Conservation (phyloP, 2,888 invertebrate species). For the Oligia latruncula region DNA sequence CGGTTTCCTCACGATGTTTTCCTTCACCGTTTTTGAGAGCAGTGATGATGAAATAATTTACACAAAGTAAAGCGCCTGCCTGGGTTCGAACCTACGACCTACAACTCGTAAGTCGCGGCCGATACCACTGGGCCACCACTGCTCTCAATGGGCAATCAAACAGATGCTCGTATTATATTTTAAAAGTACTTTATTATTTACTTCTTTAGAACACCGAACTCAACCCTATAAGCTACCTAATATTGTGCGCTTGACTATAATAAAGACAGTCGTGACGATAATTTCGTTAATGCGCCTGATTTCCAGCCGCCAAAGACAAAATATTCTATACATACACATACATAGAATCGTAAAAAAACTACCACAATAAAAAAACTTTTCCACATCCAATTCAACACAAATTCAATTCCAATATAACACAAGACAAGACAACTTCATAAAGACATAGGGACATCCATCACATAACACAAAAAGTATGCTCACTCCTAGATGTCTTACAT, state of each 20-base stretch:
- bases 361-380: not conserved
- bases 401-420: slow-evolving; percentile 46
- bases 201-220: not conserved
- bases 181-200: not conserved
- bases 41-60: too few species aligned
- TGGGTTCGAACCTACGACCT: too few species aligned
- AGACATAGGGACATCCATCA: slow-evolving; percentile 57
- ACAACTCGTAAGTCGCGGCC: too few species aligned
- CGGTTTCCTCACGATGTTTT: too few species aligned
- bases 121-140: too few species aligned
- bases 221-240: not conserved
- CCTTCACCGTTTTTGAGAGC: too few species aligned
- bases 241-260: not conserved
- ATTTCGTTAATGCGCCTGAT: not conserved
- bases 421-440: slow-evolving; percentile 51
- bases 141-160: not conserved
- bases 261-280: not conserved
- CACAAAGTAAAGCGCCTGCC: too few species aligned
- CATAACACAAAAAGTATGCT: slow-evolving; percentile 54
- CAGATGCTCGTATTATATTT: not conserved
- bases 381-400: slow-evolving; percentile 14
- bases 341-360: not conserved
- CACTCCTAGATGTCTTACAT: slow-evolving; percentile 62
- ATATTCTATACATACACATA: not conserved
- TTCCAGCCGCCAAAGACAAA: not conserved